Conservation (phyloP, 2,888 invertebrate species). For the Crepidodera aurea region DNA sequence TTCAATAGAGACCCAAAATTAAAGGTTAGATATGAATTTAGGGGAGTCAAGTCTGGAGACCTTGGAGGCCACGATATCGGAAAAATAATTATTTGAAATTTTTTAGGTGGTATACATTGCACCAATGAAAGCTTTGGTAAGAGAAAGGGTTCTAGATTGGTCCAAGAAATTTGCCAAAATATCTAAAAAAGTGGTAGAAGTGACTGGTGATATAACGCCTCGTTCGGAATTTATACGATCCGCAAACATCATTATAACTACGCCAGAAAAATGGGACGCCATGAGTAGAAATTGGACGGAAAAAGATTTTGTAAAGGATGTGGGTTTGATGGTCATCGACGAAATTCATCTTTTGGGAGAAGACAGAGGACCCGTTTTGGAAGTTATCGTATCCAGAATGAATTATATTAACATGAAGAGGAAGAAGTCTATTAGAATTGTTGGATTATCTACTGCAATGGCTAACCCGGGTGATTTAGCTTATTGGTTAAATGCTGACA, state of each 20-base stretch:
- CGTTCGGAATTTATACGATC: constrained; percentile 83
- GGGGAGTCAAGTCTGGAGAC: not conserved
- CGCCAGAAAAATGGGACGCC: constrained; percentile 99
- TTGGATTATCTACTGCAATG: constrained; percentile 96
- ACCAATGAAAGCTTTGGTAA: constrained; percentile 95
- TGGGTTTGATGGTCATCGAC: constrained; percentile 93
- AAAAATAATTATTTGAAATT: too few relatives aligned
- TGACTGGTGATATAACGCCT: constrained; percentile 93
- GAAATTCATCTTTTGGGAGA: constrained; percentile 97
- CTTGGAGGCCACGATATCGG: too few relatives aligned
- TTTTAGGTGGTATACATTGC: constrained; percentile 93
- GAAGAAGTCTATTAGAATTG: constrained; percentile 80
- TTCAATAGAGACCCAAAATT: constrained; percentile 81
- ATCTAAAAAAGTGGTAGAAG: constrained; percentile 87
- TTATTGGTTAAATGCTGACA: constrained; percentile 92
- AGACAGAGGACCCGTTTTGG: constrained; percentile 88
- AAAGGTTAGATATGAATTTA: too few relatives aligned
- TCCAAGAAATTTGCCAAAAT: constrained; percentile 76
- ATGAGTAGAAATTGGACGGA: constrained; percentile 99
- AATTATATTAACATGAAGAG: constrained; percentile 96
- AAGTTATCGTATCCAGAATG: constrained; percentile 97
- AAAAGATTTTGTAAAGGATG: constrained; percentile 90
- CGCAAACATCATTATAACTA: constrained; percentile 95
- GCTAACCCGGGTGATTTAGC: constrained; percentile 97
- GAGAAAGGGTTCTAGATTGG: constrained; percentile 98